Percentiles rank a stretch among this genome's conserved stretches.
phyloP scores from a whole-genome alignment of 1,140 invertebrate genomes.

The Phortica variegata region DNA sequence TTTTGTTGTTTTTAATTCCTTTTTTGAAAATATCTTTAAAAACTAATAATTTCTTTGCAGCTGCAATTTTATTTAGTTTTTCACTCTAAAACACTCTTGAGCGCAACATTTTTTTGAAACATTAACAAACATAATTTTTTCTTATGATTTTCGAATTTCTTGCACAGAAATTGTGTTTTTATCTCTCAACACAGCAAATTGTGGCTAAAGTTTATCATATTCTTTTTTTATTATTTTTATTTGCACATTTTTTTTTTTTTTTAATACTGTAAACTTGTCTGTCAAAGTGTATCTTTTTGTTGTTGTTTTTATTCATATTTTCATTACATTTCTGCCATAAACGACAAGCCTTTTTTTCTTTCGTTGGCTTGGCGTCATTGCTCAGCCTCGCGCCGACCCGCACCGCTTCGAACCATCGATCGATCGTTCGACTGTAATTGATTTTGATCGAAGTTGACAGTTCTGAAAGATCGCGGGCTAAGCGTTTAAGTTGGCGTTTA shows the following conservation, averaged over 20 bases:
- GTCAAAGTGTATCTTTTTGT: too few relatives aligned
- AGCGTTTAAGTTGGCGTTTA: neutral
- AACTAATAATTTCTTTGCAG: too few relatives aligned
- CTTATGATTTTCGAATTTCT: too few relatives aligned
- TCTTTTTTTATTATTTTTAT: constrained; percentile 52
- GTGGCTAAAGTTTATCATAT: too few relatives aligned
- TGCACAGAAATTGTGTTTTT: neutral
- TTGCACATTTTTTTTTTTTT: constrained; percentile 33
- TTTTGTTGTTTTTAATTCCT: too few relatives aligned
- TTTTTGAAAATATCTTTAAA: too few relatives aligned
- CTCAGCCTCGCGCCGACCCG: constrained; percentile 10
- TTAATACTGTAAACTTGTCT: constrained; percentile 24
- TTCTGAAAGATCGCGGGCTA: constrained; percentile 6
- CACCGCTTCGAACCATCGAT: neutral
- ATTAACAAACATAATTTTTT: too few relatives aligned
- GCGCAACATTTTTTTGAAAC: constrained; percentile 21
- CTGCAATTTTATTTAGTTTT: constrained; percentile 19
- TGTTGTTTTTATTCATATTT: constrained; percentile 12
- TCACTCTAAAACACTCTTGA: constrained; percentile 53
- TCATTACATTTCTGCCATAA: neutral
- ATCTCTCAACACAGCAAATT: neutral
- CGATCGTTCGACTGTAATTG: constrained; percentile 33
- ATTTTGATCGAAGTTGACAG: constrained; percentile 43
- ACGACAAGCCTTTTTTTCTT: constrained; percentile 6
- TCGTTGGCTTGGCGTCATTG: constrained; percentile 19